Evolutionary conservation across 1,140 invertebrate species (phyloP), one percentile per base, ranked within the genome.

Genomic region (Lordiphosa collinella): DNA sequence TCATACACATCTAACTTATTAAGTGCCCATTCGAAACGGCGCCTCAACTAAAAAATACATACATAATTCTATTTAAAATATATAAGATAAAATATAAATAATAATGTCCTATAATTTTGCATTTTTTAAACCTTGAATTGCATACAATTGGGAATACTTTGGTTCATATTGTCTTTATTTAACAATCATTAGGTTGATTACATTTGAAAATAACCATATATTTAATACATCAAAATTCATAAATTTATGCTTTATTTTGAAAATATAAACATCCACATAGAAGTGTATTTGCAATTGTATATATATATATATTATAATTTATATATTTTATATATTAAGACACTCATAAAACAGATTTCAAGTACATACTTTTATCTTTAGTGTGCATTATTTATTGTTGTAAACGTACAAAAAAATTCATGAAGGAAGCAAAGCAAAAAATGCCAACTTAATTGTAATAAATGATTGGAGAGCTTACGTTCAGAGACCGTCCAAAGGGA

Each of bases 261-360:
- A 29, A 18, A 40, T 16, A 40, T 16, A 10, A 40, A 40, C 14
- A 40, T 40, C 13, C 1, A 13, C 14, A 55, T 25, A 46, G 29
- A 47, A 13, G 37, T 22, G 37, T 22, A 48, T 13, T 25, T 25
- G 22, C 6, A 25, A 25, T 49, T 38, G 16, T 13, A 14, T 38
- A 60, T n/a, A 22, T 3, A 35, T 11, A 29, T 50, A 36, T 50
- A 35, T 41, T 53, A 35, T 31, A 55, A 14, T 49, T 25, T 37
- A 7, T 50, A 38, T 35, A 50, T 44, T 68, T 22, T 31, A 70
- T 50, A 43, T 52, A 36, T 32, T 68, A 79, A 79, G 74, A 80
- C 75, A 79, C 70, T 67, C 52, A 55, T 50, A 52, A 44, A 54
- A 63, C 22, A 48, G 43, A 50, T 47, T 53, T 68, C 55, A 80